These are phyloP conservation scores for Tympanoctomys barrerae DNA, from an alignment of 2,797 vertebrate species.

Conservation along the genomic window DNA sequence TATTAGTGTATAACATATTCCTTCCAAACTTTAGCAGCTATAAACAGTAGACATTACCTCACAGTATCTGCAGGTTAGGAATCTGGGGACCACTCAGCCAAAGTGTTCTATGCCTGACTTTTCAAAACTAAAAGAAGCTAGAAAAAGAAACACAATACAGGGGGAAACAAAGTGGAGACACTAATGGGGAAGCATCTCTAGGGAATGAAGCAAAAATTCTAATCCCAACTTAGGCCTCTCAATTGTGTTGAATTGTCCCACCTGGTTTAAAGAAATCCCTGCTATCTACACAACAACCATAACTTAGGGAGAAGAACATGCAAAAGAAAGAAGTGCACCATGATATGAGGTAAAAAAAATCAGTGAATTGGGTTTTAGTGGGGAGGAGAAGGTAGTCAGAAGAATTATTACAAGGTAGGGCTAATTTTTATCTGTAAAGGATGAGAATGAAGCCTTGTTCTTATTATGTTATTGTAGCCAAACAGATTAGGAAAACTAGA, in stretches of 20 bases:
- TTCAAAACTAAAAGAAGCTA: slow-evolving; percentile 13
- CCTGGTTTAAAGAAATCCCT: not conserved
- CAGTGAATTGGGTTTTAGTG: not conserved
- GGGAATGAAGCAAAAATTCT: slow-evolving; percentile 16
- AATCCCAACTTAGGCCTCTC: slow-evolving; percentile 5
- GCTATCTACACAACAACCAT: not conserved
- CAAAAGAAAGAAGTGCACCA: not conserved
- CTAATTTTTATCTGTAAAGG: slow-evolving; percentile 32
- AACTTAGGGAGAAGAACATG: not conserved
- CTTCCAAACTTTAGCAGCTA: not conserved
- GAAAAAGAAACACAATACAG: not conserved
- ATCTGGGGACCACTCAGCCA: slow-evolving; percentile 4
- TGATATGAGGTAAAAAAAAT: not conserved
- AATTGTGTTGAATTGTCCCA: not conserved
- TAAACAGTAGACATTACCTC: slow-evolving; percentile 30
- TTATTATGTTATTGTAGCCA: slow-evolving; percentile 30
- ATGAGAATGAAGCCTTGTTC: slow-evolving; percentile 14
- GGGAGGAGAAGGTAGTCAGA: not conserved
- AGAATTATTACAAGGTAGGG: not conserved
- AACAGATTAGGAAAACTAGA: slow-evolving; percentile 38
- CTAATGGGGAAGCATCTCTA: not conserved
- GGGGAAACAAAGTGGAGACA: not conserved
- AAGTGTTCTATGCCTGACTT: slow-evolving; percentile 1
- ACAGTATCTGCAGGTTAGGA: slow-evolving; percentile 11
- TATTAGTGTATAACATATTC: slow-evolving; percentile 13